A percentile compares a stretch with the other conserved stretches of the same genome.
Evolutionary conservation across 2,888 invertebrate genomes (phyloP).

Genomic region (Lochmaea capreae): DNA sequence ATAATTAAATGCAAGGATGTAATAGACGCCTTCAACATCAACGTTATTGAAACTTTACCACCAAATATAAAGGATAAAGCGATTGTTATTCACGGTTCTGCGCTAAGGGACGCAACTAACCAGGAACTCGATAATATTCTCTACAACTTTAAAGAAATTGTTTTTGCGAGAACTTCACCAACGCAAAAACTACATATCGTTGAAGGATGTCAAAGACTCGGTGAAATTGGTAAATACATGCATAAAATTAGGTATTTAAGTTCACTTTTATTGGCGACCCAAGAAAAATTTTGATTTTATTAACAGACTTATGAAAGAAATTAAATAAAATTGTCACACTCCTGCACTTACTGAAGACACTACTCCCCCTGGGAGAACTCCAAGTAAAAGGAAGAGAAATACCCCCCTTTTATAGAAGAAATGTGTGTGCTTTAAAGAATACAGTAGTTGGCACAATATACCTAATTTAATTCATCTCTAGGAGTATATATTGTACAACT

Average conservation of each 20-base stretch:
- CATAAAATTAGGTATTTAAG: slow-evolving; percentile 54
- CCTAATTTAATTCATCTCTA: too few relatives aligned
- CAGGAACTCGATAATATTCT: slow-evolving; percentile 70
- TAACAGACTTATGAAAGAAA: too few relatives aligned
- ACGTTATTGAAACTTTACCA: slow-evolving; percentile 57
- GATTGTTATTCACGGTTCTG: slow-evolving; percentile 69
- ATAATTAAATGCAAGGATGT: slow-evolving; percentile 71
- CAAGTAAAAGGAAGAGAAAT: too few relatives aligned
- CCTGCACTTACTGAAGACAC: too few relatives aligned
- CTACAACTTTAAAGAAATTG: slow-evolving; percentile 71
- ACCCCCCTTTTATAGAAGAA: too few relatives aligned
- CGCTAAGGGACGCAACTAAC: slow-evolving; percentile 65
- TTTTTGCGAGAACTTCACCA: slow-evolving; percentile 72
- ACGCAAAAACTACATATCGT: slow-evolving; percentile 73
- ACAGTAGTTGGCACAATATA: too few relatives aligned
- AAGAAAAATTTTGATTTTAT: too few relatives aligned
- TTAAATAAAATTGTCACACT: too few relatives aligned
- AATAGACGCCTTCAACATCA: slow-evolving; percentile 57
- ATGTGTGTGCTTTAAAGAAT: too few relatives aligned
- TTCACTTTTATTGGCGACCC: too few relatives aligned
- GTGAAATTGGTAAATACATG: slow-evolving; percentile 74
- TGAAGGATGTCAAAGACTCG: slow-evolving; percentile 84
- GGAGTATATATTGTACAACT: too few relatives aligned
- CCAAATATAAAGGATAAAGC: slow-evolving; percentile 64
- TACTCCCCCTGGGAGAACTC: too few relatives aligned